Evolutionary conservation across 2,797 vertebrate species (phyloP).

Genomic region (Lycodopsis pacificus): DNA sequence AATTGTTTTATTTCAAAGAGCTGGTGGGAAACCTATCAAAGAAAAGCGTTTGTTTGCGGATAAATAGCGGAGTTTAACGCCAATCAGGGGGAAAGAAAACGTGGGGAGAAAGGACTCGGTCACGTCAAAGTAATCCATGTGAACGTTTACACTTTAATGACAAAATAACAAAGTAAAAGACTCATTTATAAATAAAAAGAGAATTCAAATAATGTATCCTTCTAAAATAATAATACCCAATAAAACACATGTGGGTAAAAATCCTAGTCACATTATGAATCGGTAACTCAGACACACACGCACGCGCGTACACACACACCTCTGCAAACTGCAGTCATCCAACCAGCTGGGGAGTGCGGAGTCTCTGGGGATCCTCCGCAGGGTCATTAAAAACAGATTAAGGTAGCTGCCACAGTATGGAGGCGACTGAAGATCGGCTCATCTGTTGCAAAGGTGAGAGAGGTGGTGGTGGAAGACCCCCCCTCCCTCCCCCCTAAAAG

Average conservation of each 20-base stretch:
- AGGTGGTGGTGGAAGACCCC: constrained; percentile 31
- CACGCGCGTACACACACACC: constrained; percentile 26
- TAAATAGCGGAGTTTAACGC: constrained; percentile 59
- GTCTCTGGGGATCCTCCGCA: constrained; percentile 72
- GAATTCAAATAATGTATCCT: neutral
- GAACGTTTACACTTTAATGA: constrained; percentile 1
- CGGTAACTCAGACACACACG: neutral
- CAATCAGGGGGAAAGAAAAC: constrained; percentile 11
- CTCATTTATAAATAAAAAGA: neutral
- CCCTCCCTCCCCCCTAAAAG: constrained; percentile 25
- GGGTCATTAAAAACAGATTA: constrained; percentile 87
- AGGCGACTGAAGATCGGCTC: constrained; percentile 68
- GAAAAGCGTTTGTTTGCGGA: constrained; percentile 59
- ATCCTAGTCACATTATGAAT: neutral
- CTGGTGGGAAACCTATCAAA: constrained; percentile 77
- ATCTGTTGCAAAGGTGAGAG: constrained; percentile 79
- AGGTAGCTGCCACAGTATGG: constrained; percentile 72
- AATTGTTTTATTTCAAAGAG: constrained; percentile 81
- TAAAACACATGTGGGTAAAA: neutral
- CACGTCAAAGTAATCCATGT: constrained; percentile 5
- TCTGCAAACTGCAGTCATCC: neutral
- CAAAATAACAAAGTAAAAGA: neutral
- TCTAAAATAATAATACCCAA: neutral
- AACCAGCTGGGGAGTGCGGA: constrained; percentile 31
- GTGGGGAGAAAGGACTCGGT: neutral